Conservation (phyloP, 1,140 invertebrate genomes). For the Mesaphorura yosii region DNA sequence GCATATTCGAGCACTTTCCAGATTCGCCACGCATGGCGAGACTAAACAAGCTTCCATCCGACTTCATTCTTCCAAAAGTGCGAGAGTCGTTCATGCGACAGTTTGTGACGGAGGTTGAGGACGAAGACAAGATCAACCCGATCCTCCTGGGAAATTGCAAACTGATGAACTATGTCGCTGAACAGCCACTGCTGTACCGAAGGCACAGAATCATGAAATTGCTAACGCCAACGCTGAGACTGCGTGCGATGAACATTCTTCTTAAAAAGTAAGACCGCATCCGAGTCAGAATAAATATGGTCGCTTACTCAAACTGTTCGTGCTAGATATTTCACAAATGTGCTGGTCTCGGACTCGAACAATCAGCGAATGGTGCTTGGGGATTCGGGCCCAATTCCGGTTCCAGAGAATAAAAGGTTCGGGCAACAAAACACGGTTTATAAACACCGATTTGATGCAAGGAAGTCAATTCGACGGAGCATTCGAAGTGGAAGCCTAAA, state of each 20-base stretch:
- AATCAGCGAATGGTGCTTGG: constrained; percentile 77
- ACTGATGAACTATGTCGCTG: constrained; percentile 16
- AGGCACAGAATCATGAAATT: constrained; percentile 62
- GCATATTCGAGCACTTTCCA: constrained; percentile 98
- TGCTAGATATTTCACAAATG: constrained; percentile 28
- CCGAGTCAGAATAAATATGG: background rate
- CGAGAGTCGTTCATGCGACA: constrained; percentile 97
- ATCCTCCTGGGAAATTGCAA: constrained; percentile 29
- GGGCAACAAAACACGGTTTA: constrained; percentile 74
- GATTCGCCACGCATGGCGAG: constrained; percentile 95
- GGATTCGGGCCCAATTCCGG: constrained; percentile 78
- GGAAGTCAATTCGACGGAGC: constrained; percentile 62
- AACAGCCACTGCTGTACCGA: constrained; percentile 47
- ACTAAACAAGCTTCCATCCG: constrained; percentile 85
- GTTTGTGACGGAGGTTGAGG: constrained; percentile 74
- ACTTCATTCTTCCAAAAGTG: constrained; percentile 92
- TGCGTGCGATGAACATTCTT: constrained; percentile 52
- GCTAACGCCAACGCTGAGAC: constrained; percentile 55
- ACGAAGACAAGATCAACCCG: constrained; percentile 51
- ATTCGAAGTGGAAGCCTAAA: constrained; percentile 80
- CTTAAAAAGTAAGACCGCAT: constrained; percentile 34
- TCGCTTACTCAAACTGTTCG: background rate
- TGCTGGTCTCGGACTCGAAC: constrained; percentile 55
- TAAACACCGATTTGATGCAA: constrained; percentile 58
- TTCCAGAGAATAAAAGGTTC: constrained; percentile 64